Evolutionary conservation across 2,113 vertebrate species (phyloP).

Genomic region (Plestiodon gilberti): DNA sequence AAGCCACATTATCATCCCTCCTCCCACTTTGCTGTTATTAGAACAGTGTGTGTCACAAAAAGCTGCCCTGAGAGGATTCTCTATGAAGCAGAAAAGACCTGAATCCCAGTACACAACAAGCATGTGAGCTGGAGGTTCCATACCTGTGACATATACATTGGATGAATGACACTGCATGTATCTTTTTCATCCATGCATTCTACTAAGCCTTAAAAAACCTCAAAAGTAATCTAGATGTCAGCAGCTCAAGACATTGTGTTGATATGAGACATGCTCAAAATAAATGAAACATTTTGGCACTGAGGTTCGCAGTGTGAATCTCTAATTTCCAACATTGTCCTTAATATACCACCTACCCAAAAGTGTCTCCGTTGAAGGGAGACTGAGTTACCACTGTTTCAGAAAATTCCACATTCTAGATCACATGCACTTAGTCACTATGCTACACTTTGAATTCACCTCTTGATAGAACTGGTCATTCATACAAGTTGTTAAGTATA

Average conservation of each 20-base stretch:
- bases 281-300: conserved; percentile 16
- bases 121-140: neutral
- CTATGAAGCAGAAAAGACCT: too few relatives aligned
- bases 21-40: too few relatives aligned
- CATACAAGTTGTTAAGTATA: neutral
- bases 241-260: neutral
- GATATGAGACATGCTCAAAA: neutral
- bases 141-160: neutral
- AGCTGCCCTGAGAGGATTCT: too few relatives aligned
- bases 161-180: neutral
- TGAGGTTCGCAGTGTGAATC: conserved; percentile 17
- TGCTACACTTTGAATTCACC: neutral
- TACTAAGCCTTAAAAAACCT: neutral
- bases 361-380: too few relatives aligned
- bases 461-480: neutral
- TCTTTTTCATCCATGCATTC: neutral
- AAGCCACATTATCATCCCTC: too few relatives aligned
- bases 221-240: neutral
- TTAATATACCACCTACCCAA: too few relatives aligned
- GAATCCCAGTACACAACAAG: neutral
- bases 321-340: neutral
- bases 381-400: too few relatives aligned
- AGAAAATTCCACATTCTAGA: too few relatives aligned
- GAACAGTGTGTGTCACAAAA: too few relatives aligned
- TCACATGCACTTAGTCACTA: neutral